phyloP scores from a whole-genome alignment of 2,888 invertebrate genomes.

The Trachelus troglodyta region DNA sequence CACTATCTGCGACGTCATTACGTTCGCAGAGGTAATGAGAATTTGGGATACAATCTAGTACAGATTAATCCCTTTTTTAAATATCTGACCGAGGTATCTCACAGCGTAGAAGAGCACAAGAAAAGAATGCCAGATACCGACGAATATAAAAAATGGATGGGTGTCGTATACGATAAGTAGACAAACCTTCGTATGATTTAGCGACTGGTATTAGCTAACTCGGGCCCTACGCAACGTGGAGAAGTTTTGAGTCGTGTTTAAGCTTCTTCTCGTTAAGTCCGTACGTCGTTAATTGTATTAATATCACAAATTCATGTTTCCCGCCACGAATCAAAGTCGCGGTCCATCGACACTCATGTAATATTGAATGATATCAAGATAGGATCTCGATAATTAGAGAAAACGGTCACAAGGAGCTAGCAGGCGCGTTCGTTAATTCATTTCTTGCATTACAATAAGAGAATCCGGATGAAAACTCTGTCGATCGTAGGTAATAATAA shows the following conservation, averaged over 20 bases:
- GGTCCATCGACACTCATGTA: background rate
- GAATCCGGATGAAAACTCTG: background rate
- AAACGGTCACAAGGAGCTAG: background rate
- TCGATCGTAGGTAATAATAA: background rate
- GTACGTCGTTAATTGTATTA: conserved; percentile 1
- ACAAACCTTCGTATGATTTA: background rate
- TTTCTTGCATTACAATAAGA: background rate
- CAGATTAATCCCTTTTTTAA: background rate
- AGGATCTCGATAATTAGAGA: background rate
- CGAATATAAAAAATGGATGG: conserved; percentile 38
- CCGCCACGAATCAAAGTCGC: conserved; percentile 1
- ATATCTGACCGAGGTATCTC: background rate
- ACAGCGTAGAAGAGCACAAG: background rate
- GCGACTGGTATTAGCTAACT: background rate
- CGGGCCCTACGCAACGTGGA: background rate
- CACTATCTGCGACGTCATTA: background rate
- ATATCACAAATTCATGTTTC: conserved; percentile 7
- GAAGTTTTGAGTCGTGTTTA: background rate
- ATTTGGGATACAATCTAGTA: background rate
- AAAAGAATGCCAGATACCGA: conserved; percentile 54
- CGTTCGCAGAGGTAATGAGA: background rate
- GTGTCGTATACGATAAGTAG: conserved; percentile 4
- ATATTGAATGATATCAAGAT: background rate
- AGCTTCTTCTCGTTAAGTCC: background rate
- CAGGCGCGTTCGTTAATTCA: background rate